phyloP scores from a whole-genome alignment of 1,140 invertebrate species.

The Drosophila virilis region DNA sequence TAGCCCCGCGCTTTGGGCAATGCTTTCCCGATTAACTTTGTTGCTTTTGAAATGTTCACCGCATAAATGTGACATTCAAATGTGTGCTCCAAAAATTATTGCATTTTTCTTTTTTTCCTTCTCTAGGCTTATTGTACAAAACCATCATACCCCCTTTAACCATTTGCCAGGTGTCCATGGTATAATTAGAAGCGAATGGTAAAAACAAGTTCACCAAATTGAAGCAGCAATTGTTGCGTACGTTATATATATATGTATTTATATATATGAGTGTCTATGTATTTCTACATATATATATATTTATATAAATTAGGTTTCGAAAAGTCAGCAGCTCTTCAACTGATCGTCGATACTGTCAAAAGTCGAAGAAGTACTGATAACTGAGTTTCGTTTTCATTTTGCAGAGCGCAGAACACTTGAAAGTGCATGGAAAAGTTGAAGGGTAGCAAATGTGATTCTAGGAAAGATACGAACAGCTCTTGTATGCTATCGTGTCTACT shows the following conservation, averaged over 20 bases:
- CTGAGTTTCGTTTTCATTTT: conserved; percentile 47
- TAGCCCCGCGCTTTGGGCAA: too few species aligned
- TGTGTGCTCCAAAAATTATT: too few species aligned
- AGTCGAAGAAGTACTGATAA: conserved; percentile 63
- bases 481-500: conserved; percentile 8
- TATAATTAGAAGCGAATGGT: conserved; percentile 21
- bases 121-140: too few species aligned
- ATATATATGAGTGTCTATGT: conserved; percentile 28
- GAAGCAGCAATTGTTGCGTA: conserved; percentile 24
- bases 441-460: conserved; percentile 52
- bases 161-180: too few species aligned
- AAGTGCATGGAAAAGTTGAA: conserved; percentile 64
- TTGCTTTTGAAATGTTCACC: too few species aligned
- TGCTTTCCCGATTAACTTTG: too few species aligned
- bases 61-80: too few species aligned
- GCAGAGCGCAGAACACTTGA: conserved; percentile 50
- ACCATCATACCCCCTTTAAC: too few species aligned
- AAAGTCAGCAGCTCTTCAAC: conserved; percentile 54
- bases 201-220: conserved; percentile 29
- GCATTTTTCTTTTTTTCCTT: too few species aligned
- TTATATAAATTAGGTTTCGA: conserved; percentile 66
- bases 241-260: conserved; percentile 18
- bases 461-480: conserved; percentile 43
- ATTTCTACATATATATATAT: conserved; percentile 5
- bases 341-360: conserved; percentile 75